These are phyloP conservation scores for Alethe diademata DNA, from an alignment of 2,113 vertebrate genomes.

Conservation along the genomic window DNA sequence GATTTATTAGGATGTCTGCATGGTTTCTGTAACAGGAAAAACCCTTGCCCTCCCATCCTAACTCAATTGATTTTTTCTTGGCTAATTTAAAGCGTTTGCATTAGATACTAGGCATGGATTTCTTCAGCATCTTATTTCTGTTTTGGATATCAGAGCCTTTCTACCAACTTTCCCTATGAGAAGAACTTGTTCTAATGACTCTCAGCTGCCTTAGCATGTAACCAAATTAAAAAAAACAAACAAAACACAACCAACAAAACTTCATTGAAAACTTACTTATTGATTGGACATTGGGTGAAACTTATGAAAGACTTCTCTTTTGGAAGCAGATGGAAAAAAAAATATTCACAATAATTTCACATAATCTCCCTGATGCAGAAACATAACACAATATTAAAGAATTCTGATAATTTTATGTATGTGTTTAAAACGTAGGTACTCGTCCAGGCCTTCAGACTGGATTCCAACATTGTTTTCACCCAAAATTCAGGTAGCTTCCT, in stretches of 20 bases:
- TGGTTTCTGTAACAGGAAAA: background rate
- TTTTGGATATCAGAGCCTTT: background rate
- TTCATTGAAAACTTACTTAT: background rate
- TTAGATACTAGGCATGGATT: conserved; percentile 35
- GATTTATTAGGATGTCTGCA: background rate
- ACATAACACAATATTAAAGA: background rate
- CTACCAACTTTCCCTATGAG: background rate
- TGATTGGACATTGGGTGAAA: background rate
- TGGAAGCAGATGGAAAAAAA: background rate
- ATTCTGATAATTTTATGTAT: background rate
- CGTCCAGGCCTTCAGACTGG: background rate
- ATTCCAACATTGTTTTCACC: background rate
- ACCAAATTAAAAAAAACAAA: background rate
- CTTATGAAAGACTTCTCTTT: background rate
- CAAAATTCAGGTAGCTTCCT: background rate
- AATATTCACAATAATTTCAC: background rate
- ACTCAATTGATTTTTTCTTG: background rate
- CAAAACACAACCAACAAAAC: no score
- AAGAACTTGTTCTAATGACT: background rate
- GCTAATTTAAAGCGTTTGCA: conserved; percentile 5
- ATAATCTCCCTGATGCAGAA: background rate
- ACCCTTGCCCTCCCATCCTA: background rate
- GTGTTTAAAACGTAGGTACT: background rate
- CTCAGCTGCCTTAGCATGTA: background rate
- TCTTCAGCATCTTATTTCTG: conserved; percentile 2